Evolutionary conservation across 2,797 vertebrate species (phyloP).

Genomic region (Lerista edwardsae): DNA sequence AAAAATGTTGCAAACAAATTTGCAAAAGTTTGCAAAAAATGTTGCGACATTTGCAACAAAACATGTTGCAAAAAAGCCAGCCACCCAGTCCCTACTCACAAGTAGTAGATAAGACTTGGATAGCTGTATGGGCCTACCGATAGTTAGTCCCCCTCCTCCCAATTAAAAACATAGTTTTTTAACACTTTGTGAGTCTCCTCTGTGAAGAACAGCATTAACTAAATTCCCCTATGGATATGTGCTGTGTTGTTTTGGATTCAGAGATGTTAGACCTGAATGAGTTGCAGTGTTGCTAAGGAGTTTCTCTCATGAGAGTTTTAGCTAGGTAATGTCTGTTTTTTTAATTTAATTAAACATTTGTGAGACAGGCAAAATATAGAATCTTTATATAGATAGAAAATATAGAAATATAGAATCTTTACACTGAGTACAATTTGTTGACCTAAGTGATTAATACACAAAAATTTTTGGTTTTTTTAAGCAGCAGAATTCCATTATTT

Average conservation of each 20-base stretch:
- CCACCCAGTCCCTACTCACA: background rate
- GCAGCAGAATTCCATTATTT: background rate
- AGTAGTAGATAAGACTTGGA: background rate
- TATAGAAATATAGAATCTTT: background rate
- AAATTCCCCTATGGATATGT: background rate
- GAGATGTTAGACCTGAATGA: background rate
- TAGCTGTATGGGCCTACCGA: background rate
- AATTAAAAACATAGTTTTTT: background rate
- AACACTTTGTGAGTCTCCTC: no score
- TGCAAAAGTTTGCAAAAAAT: no score
- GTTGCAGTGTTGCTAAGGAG: background rate
- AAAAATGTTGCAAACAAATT: no score
- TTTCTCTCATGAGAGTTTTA: background rate
- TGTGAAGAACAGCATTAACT: no score
- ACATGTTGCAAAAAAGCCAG: no score
- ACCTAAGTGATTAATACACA: background rate
- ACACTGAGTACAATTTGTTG: background rate
- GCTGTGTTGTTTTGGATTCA: background rate
- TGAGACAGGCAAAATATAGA: background rate
- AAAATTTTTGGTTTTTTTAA: background rate
- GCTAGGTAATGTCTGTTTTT: background rate
- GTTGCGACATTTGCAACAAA: no score
- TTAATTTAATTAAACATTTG: conserved; percentile 9
- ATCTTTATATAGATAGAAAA: no score
- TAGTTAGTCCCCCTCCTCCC: no score